Evolutionary conservation across 2,888 invertebrate species (phyloP), one percentile per base, ranked within the genome.

Genomic region (Sinhomidia bicolor): DNA sequence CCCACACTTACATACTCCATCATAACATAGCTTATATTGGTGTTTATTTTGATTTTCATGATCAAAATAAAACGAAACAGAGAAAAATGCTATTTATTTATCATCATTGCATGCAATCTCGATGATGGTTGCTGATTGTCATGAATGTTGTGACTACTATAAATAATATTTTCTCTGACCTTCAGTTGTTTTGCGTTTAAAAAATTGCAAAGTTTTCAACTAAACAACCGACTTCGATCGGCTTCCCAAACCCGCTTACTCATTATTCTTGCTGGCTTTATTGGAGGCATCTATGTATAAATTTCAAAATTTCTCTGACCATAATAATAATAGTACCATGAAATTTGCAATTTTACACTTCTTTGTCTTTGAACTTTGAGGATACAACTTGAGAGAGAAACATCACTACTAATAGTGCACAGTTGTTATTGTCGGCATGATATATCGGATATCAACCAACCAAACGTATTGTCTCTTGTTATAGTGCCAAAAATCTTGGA

Each of bases 361-460:
- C 68, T 71, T 84, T 83, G 83, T 57, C 57, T 71, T 83, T 32
- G 57, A 68, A 81, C 83, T 71, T 71, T n/a, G 65, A 81, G n/a
- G 23, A 10, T 62, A 51, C 17, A 32, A n/a, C 41, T 7, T 5
- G 3, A 23, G 17, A 57, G 14, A 44, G 32, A 62, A 44, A 3
- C 23, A 62, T 41, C 68, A 23, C 23, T 26, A 12, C 51, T 54
- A 82, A 9, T 6, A 23, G 26, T 10, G 26, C 51, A 71, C 76
- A 84, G 84, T 76, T 71, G 84, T 74, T 65, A 29, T 74, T 84
- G 51, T 36, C 51, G 14, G 29, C 47, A 29, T 74, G 23, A 54
- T 17, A 65, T 47, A 57, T 36, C 54, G n/a, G 14, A 36, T 32
- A 68, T 82, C 65, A 36, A n/a, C 36, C 65, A 65, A 65, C n/a